A percentile compares a stretch with the other conserved stretches of the same genome.
These are phyloP conservation scores for Atherinomorus stipes DNA, from an alignment of 2,113 vertebrate species.

Conservation along the genomic window DNA sequence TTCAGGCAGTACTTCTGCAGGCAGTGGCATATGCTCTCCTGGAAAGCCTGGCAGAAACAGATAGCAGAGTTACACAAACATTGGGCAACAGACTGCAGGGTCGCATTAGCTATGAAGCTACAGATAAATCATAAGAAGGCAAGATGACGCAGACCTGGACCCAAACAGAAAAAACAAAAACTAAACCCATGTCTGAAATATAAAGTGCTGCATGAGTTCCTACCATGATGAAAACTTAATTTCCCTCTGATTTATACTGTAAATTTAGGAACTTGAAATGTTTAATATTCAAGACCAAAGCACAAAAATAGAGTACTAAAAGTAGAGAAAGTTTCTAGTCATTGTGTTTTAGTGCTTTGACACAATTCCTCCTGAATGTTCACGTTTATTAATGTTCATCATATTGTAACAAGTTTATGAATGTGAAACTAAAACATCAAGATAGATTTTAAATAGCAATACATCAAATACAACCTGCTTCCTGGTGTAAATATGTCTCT, in stretches of 20 bases:
- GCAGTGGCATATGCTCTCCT: slow-evolving; percentile 87
- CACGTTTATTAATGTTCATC: neutral
- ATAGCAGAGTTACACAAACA: slow-evolving; percentile 35
- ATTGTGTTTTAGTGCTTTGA: neutral
- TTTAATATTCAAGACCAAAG: neutral
- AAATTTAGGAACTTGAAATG: neutral
- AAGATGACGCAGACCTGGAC: neutral
- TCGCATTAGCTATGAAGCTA: slow-evolving; percentile 4
- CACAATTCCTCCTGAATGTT: neutral
- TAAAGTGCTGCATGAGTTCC: neutral
- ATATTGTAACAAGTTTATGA: neutral
- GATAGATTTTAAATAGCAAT: neutral
- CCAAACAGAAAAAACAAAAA: fast-evolving
- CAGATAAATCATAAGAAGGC: slow-evolving; percentile 32
- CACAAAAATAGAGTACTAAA: neutral
- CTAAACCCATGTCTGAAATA: neutral
- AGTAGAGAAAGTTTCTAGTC: neutral
- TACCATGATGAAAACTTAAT: no score
- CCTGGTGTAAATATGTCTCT: neutral
- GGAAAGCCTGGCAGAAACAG: slow-evolving; percentile 82
- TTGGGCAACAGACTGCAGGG: neutral
- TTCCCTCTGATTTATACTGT: no score
- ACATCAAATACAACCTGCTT: neutral
- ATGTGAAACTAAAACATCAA: neutral
- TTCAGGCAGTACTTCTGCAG: slow-evolving; percentile 94